Base-by-base conservation (phyloP, 2,888 invertebrate genomes). In the Leptopilina myrica region DNA sequence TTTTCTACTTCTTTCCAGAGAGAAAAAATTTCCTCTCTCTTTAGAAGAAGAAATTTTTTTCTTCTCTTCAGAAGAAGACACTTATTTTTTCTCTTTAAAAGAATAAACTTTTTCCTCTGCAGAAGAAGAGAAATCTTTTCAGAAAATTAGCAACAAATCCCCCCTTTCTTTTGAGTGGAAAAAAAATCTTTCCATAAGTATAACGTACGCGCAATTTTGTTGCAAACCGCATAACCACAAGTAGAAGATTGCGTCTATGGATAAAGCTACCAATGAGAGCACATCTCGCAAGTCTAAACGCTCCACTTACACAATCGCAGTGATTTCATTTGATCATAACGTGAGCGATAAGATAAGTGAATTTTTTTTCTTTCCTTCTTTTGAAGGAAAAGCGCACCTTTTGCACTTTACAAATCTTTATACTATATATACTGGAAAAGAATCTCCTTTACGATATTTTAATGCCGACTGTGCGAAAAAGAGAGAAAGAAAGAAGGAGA, bases 81-180 rank as follows among this genome's bases (percentile, higher is more conserved):
- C 3, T 33, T 26, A 2, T 26, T 33, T 33, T 5, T 33, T 33
- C 5, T 33, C 33, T 2, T 33, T 3, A 33, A 2, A 4, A 33
- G 33, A 33, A 33, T 2, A 33, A 33, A 33, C 33, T 33, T 33
- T 33, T 33, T 33, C 2, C 33, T 33, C 33, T 33, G 1, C 2
- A 33, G 33, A 33, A 33, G 33, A 33, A 33, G 33, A 33, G 5
- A 33, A 73, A 73, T 73, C 73, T 73, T 73, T 73, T 56, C 33
- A 73, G 73, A 73, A 43, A 73, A 73, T 73, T 73, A 73, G 40
- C 56, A 73, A 73, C 73, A 73, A 33, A 56, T 26, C 53, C 53
- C 15, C 6, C 15, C 20, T 49, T 43, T 5, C 33, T 33, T 6
- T 7, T 5, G 46, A 20, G 67, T 11, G 43, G 20, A 20, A 11